phyloP scores from a whole-genome alignment of 2,113 vertebrate species.

The Peromyscus polionotus region DNA sequence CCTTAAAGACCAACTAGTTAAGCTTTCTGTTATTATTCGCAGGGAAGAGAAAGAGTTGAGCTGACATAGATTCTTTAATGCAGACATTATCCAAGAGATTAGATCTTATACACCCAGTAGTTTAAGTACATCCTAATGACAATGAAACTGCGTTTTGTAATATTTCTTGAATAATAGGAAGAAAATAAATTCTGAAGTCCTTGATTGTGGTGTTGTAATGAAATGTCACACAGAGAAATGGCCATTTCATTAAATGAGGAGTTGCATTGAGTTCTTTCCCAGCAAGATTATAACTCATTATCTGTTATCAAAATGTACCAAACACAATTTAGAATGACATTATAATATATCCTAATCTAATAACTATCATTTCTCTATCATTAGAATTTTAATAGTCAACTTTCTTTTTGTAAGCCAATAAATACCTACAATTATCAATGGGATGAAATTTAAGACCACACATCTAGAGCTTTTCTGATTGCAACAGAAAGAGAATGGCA shows the following conservation, averaged over 20 bases:
- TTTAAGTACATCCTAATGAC: constrained; percentile 80
- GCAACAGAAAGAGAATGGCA: not conserved
- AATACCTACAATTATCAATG: constrained; percentile 46
- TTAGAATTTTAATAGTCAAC: constrained; percentile 66
- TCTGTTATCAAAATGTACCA: constrained; percentile 69
- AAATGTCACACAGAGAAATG: constrained; percentile 80
- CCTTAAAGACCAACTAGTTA: constrained; percentile 69
- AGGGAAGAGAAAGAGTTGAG: constrained; percentile 59
- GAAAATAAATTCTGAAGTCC: constrained; percentile 74
- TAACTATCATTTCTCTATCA: constrained; percentile 68
- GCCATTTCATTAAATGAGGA: constrained; percentile 73
- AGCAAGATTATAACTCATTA: constrained; percentile 68
- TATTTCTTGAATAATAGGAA: constrained; percentile 78
- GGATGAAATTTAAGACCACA: not conserved
- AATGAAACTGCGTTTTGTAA: constrained; percentile 68
- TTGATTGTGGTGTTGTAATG: constrained; percentile 74
- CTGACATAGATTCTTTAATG: constrained; percentile 73
- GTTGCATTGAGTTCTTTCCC: constrained; percentile 57
- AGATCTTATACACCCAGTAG: constrained; percentile 67
- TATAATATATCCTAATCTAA: constrained; percentile 72
- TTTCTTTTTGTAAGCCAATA: constrained; percentile 59
- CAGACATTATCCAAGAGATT: constrained; percentile 75
- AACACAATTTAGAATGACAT: constrained; percentile 59
- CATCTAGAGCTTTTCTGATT: not conserved
- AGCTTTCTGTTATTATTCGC: constrained; percentile 66